phyloP scores from a whole-genome alignment of 2,113 vertebrate genomes.

The Corapipo altera region DNA sequence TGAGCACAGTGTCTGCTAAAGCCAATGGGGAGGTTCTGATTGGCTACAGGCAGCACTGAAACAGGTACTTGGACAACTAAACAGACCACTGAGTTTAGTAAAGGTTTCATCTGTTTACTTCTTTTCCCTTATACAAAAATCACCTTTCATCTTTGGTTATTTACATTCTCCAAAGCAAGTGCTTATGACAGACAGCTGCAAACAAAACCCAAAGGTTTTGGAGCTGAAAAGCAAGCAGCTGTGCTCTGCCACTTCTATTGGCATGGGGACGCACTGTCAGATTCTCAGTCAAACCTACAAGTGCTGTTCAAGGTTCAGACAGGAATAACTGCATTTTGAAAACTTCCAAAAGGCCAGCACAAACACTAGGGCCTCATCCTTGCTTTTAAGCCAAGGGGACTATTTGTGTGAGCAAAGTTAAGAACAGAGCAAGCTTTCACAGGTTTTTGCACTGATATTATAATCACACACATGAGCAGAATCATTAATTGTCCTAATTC shows the following conservation, averaged over 20 bases:
- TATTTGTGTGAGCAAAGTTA: background rate
- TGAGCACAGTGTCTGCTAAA: background rate
- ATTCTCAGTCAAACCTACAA: background rate
- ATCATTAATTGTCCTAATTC: background rate
- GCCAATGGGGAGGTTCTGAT: background rate
- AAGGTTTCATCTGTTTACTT: conserved; percentile 1
- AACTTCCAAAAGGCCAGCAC: conserved; percentile 14
- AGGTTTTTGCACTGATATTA: background rate
- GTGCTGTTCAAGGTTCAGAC: background rate
- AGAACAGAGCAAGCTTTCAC: background rate
- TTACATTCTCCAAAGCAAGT: conserved; percentile 42
- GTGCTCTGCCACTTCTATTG: conserved; percentile 9
- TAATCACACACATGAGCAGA: background rate
- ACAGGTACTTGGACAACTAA: background rate
- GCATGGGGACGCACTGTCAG: background rate
- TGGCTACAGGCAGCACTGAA: background rate
- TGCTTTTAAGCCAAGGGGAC: background rate
- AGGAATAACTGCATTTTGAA: background rate
- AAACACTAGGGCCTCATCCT: background rate
- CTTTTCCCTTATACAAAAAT: background rate
- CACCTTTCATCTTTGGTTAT: conserved; percentile 50
- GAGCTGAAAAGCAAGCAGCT: conserved; percentile 42
- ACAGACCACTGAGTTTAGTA: background rate
- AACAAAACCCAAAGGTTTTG: conserved; percentile 53
- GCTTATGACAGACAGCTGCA: conserved; percentile 39